Evolutionary conservation across 2,113 vertebrate genomes (phyloP).

Genomic region (Morphnarchus princeps): DNA sequence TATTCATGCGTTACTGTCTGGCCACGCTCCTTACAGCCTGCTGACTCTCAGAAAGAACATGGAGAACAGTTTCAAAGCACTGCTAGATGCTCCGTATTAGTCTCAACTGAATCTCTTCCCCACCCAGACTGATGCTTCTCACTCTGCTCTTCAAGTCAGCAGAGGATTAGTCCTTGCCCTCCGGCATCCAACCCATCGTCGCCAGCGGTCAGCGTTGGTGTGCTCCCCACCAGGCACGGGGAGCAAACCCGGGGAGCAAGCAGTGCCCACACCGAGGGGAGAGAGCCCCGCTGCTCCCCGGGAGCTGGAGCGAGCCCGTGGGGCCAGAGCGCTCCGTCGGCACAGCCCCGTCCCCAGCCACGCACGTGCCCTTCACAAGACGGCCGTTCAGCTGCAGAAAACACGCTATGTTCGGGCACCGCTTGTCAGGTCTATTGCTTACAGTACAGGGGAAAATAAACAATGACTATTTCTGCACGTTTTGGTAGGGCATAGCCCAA

Average conservation of each 20-base stretch:
- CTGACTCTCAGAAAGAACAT: background rate
- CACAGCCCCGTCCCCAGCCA: background rate
- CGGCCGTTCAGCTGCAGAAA: too few relatives aligned
- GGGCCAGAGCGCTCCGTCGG: too few relatives aligned
- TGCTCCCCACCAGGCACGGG: background rate
- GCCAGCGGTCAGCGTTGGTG: fast-evolving
- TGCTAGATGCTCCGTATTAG: too few relatives aligned
- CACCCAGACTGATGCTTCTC: background rate
- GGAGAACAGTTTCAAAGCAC: background rate
- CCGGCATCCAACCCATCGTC: background rate
- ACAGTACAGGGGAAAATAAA: background rate
- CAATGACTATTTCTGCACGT: too few relatives aligned
- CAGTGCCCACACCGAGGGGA: background rate
- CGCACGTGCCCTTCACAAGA: fast-evolving
- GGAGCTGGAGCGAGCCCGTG: background rate
- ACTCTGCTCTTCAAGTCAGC: background rate
- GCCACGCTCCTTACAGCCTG: background rate
- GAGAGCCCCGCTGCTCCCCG: background rate
- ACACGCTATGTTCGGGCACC: too few relatives aligned
- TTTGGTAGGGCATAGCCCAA: background rate
- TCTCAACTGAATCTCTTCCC: too few relatives aligned
- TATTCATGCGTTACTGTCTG: fast-evolving
- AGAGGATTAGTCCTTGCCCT: background rate
- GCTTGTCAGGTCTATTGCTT: background rate
- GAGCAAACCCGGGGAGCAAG: too few relatives aligned